These are phyloP conservation scores for Luperina testacea DNA, from an alignment of 2,888 invertebrate species.

Conservation along the genomic window DNA sequence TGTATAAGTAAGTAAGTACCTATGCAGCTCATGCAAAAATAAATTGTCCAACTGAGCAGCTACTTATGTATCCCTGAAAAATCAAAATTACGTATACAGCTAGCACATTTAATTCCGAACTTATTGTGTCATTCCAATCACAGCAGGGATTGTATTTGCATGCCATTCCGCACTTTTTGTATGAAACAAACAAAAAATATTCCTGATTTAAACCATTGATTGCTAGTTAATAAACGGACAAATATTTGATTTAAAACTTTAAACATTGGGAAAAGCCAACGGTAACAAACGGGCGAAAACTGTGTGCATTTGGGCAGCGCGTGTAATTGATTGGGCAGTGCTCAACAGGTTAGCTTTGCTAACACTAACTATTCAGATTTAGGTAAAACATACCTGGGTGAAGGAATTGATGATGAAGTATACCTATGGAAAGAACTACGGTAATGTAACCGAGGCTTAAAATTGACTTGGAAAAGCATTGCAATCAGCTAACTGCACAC, in stretches of 20 bases:
- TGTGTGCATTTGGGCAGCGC: conserved; percentile 36
- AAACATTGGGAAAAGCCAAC: conserved; percentile 31
- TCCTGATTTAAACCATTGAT: conserved; percentile 54
- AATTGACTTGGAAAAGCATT: not conserved
- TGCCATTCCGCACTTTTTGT: conserved; percentile 16
- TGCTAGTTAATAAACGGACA: conserved; percentile 58
- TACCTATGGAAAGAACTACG: not conserved
- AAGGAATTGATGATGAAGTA: not conserved
- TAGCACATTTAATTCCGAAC: not conserved
- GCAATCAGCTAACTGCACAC: not conserved
- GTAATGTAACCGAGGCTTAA: too few species aligned
- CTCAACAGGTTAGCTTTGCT: conserved; percentile 59
- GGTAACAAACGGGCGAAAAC: conserved; percentile 26
- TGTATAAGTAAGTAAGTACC: too few species aligned
- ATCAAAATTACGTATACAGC: not conserved
- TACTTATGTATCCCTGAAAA: not conserved
- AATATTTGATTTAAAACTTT: conserved; percentile 50
- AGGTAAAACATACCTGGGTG: not conserved
- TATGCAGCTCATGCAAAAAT: not conserved
- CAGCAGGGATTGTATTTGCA: conserved; percentile 24
- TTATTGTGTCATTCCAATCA: conserved; percentile 44
- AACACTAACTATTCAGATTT: conserved; percentile 21
- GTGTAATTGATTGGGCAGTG: conserved; percentile 54
- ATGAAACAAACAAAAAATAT: conserved; percentile 34
- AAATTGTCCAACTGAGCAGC: not conserved